Conservation (phyloP, 2,888 invertebrate genomes). For the Eristalinus sepulchralis region DNA sequence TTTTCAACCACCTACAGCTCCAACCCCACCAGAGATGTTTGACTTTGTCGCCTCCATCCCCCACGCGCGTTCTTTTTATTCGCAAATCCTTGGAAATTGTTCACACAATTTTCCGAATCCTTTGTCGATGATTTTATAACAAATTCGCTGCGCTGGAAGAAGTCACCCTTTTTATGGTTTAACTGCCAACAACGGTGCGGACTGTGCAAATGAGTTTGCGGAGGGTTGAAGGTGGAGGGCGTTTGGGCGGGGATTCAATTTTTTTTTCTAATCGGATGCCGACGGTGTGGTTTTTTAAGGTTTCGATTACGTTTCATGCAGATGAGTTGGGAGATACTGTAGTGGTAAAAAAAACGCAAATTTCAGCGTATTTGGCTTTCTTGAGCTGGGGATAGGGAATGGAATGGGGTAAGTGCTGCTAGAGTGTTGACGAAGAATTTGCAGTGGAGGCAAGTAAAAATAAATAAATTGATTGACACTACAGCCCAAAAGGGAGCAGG, state of each 20-base stretch:
- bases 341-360: slow-evolving; percentile 42
- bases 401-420: too few species aligned
- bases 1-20: background rate
- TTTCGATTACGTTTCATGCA: slow-evolving; percentile 38
- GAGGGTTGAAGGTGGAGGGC: background rate
- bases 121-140: slow-evolving; percentile 11
- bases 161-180: slow-evolving; percentile 11
- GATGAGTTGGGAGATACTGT: slow-evolving; percentile 45
- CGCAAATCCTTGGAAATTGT: slow-evolving; percentile 5
- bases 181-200: slow-evolving; percentile 16
- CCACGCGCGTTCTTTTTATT: slow-evolving; percentile 15
- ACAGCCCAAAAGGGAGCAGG: too few species aligned
- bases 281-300: slow-evolving; percentile 15
- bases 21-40: slow-evolving; percentile 25
- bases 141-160: slow-evolving; percentile 20
- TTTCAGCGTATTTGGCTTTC: slow-evolving; percentile 7
- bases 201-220: slow-evolving; percentile 17
- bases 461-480: too few species aligned
- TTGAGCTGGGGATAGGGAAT: background rate
- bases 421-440: too few species aligned
- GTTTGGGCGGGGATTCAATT: slow-evolving; percentile 6
- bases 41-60: slow-evolving; percentile 34
- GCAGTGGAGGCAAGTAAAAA: too few species aligned
- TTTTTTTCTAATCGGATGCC: slow-evolving; percentile 36
- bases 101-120: slow-evolving; percentile 41